Percentiles rank a stretch among this genome's conserved stretches.
These are phyloP conservation scores for Sebastiscus tertius DNA, from an alignment of 2,797 vertebrate genomes.

Conservation along the genomic window DNA sequence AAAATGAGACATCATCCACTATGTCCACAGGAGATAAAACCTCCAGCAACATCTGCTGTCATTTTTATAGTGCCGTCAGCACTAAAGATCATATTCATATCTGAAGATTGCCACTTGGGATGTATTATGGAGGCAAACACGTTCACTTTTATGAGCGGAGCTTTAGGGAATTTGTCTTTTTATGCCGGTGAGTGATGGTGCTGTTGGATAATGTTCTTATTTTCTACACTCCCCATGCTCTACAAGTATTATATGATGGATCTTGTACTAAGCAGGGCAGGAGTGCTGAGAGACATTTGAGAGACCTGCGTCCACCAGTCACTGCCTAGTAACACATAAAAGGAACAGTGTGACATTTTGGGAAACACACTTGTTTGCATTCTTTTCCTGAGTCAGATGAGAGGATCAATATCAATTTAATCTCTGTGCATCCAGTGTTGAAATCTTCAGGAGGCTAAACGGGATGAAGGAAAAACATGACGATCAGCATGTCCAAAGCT, in stretches of 20 bases:
- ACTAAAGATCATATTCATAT: not conserved
- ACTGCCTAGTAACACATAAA: not conserved
- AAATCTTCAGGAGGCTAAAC: not conserved
- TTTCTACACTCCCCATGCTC: not conserved
- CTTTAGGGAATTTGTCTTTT: conserved; percentile 1
- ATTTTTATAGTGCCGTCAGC: not conserved
- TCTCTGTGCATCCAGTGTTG: not conserved
- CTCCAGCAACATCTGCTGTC: not conserved
- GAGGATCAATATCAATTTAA: not conserved
- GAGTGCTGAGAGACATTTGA: not conserved
- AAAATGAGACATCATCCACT: not conserved
- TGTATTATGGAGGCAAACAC: not conserved
- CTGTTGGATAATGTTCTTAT: not conserved
- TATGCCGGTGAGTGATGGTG: not conserved
- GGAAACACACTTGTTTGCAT: not conserved
- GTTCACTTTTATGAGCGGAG: not conserved
- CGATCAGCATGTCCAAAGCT: not conserved
- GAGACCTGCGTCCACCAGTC: not conserved
- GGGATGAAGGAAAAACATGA: not conserved
- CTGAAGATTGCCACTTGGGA: not conserved
- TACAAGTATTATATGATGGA: not conserved
- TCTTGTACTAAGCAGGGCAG: not conserved
- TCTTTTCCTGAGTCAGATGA: not conserved
- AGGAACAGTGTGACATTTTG: not conserved
- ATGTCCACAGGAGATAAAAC: not conserved